Percentiles rank a stretch among this genome's conserved stretches.
Evolutionary conservation across 2,113 vertebrate species (phyloP).

Genomic region (Scalopus aquaticus): DNA sequence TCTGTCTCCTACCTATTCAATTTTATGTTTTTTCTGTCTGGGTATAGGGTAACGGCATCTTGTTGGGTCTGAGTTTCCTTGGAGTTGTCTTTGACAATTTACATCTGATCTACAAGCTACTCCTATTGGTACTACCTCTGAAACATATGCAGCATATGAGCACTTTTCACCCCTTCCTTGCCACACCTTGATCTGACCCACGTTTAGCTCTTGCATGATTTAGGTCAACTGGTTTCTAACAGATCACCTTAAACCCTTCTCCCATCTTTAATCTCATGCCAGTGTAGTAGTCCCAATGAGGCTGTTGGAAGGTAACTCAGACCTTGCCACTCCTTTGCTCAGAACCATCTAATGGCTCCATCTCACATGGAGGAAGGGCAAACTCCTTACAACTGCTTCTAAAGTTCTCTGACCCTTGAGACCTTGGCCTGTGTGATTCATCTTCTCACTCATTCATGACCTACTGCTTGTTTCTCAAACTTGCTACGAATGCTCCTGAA

Average conservation of each 20-base stretch:
- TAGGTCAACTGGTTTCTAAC: neutral
- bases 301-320: neutral
- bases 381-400: neutral
- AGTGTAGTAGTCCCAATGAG: neutral
- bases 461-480: neutral
- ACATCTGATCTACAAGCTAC: neutral
- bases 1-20: neutral
- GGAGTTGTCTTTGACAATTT: neutral
- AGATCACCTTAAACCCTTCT: neutral
- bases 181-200: neutral
- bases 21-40: neutral
- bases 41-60: neutral
- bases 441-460: neutral
- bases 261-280: neutral
- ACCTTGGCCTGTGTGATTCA: neutral
- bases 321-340: neutral
- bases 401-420: neutral
- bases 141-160: neutral
- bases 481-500: neutral
- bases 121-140: neutral
- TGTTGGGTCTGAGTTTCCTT: neutral
- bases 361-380: neutral
- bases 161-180: neutral
- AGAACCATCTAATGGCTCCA: fast-evolving
- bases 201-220: neutral